Evolutionary conservation across 2,888 invertebrate species (phyloP).

Genomic region (Salticus scenicus): DNA sequence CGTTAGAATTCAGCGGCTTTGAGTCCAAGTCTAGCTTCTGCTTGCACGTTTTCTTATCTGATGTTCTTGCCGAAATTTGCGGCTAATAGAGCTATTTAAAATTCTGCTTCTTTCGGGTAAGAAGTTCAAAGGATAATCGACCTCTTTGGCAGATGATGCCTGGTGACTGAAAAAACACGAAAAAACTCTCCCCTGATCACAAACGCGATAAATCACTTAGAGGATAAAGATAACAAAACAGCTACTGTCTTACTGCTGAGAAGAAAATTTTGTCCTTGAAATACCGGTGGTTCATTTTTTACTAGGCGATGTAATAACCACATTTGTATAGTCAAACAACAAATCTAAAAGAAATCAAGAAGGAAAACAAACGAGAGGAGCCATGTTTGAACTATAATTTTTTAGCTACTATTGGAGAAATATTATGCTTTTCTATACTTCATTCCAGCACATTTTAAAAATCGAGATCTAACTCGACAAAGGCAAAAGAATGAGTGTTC

Average conservation of each 20-base stretch:
- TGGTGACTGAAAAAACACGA: constrained; percentile 31
- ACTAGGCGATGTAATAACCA: too few relatives aligned
- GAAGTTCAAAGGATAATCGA: constrained; percentile 46
- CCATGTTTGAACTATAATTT: too few relatives aligned
- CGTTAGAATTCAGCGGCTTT: constrained; percentile 46
- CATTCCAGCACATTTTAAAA: too few relatives aligned
- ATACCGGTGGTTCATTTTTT: neutral
- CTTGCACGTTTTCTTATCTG: constrained; percentile 45
- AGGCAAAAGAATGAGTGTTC: too few relatives aligned
- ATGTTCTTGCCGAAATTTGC: constrained; percentile 57
- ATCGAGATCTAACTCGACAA: too few relatives aligned
- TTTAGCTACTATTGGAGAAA: too few relatives aligned
- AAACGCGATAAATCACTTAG: constrained; percentile 38
- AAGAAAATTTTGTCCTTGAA: neutral
- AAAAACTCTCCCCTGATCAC: constrained; percentile 34
- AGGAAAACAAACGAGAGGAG: too few relatives aligned
- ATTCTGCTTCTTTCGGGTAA: constrained; percentile 43
- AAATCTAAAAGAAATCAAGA: too few relatives aligned
- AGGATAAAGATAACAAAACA: constrained; percentile 56
- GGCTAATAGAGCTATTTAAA: constrained; percentile 63
- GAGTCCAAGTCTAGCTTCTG: constrained; percentile 17
- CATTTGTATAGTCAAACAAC: too few relatives aligned
- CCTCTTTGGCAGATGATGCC: constrained; percentile 45
- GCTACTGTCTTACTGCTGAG: constrained; percentile 58
- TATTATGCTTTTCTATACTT: too few relatives aligned